Evolutionary conservation across 2,888 invertebrate species (phyloP).

Genomic region (Yponomeuta sedellus): DNA sequence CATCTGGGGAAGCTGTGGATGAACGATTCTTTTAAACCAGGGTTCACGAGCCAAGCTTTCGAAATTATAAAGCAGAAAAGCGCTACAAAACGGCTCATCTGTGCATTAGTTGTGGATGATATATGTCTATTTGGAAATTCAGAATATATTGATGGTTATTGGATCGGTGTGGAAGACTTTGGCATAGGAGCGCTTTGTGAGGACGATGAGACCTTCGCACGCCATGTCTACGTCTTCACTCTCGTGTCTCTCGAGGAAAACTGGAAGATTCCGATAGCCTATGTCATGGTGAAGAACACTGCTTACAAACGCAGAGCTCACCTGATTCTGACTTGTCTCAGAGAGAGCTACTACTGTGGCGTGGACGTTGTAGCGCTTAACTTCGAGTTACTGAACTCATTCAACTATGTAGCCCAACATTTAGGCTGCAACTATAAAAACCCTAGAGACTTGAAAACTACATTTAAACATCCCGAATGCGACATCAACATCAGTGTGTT

Average conservation of each 20-base stretch:
- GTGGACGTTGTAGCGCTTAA: slow-evolving; percentile 19
- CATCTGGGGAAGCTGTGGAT: neutral
- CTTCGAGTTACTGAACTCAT: slow-evolving; percentile 1
- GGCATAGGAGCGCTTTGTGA: neutral
- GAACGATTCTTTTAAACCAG: neutral
- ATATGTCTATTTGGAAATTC: slow-evolving; percentile 1
- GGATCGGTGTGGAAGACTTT: slow-evolving; percentile 5
- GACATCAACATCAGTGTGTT: neutral
- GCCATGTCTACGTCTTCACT: slow-evolving; percentile 18
- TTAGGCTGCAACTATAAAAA: neutral
- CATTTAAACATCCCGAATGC: slow-evolving; percentile 1
- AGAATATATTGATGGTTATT: neutral
- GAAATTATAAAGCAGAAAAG: neutral
- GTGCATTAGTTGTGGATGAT: slow-evolving; percentile 1
- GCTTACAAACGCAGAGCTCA: slow-evolving; percentile 17
- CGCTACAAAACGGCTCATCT: neutral
- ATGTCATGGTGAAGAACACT: slow-evolving; percentile 18
- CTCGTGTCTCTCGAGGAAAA: slow-evolving; percentile 20
- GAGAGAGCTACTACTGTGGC: slow-evolving; percentile 16
- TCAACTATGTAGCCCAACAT: neutral
- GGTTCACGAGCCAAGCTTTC: neutral
- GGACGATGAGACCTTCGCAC: neutral
- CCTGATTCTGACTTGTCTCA: slow-evolving; percentile 18
- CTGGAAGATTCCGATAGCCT: slow-evolving; percentile 23
- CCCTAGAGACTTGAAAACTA: neutral